phyloP scores from a whole-genome alignment of 2,888 invertebrate species.

The Lypha dubia region DNA sequence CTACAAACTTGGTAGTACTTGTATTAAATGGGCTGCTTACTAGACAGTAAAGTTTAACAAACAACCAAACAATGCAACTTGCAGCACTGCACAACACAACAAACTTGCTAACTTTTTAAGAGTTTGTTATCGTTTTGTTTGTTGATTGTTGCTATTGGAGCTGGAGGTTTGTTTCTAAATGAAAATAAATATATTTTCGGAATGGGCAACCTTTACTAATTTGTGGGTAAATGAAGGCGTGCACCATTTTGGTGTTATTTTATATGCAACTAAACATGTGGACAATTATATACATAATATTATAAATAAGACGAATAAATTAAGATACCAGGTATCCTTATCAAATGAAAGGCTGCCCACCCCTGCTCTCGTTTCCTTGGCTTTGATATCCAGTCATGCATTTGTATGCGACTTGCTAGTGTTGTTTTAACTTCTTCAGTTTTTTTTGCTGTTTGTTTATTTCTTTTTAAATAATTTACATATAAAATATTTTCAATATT shows the following conservation, averaged over 20 bases:
- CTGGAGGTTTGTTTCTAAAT: not conserved
- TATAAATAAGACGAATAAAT: too few relatives aligned
- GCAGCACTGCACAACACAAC: conserved; percentile 9
- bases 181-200: conserved; percentile 1
- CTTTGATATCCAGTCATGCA: conserved; percentile 37
- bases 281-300: too few relatives aligned
- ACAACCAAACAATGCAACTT: too few relatives aligned
- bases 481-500: conserved; percentile 68
- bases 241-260: too few relatives aligned
- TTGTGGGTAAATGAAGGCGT: not conserved
- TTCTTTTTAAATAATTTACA: conserved; percentile 58
- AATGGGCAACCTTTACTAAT: conserved; percentile 36
- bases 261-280: too few relatives aligned
- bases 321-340: not conserved
- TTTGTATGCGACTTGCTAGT: conserved; percentile 13
- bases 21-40: conserved; percentile 53
- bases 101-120: conserved; percentile 34
- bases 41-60: conserved; percentile 59
- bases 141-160: conserved; percentile 10
- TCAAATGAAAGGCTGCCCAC: not conserved
- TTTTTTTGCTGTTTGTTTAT: conserved; percentile 10
- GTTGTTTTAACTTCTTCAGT: conserved; percentile 13
- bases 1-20: conserved; percentile 7
- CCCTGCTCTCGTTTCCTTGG: conserved; percentile 23
- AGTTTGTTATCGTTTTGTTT: conserved; percentile 46